A percentile compares a stretch with the other conserved stretches of the same genome.
Evolutionary conservation across 2,797 vertebrate genomes (phyloP).

Genomic region (Sebastes minor): DNA sequence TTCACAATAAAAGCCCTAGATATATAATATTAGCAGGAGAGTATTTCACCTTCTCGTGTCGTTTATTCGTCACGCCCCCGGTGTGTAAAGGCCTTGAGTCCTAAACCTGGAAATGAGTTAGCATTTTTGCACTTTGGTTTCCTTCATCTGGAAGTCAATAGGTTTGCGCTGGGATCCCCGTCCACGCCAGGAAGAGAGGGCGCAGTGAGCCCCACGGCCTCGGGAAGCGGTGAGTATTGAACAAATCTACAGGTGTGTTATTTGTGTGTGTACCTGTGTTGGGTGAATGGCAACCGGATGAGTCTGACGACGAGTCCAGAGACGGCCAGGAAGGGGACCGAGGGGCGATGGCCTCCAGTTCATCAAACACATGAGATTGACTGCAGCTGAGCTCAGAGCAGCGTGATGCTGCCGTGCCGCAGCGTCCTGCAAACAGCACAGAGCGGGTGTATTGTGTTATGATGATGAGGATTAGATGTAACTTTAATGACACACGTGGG

Average conservation of each 20-base stretch:
- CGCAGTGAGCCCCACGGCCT: no score
- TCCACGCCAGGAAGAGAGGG: no score
- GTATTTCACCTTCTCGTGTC: no score
- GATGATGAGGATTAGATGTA: slow-evolving; percentile 10
- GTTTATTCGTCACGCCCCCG: no score
- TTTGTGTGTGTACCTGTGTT: slow-evolving; percentile 61
- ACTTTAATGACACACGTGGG: not conserved
- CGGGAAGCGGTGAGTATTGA: no score
- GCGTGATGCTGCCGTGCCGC: slow-evolving; percentile 33
- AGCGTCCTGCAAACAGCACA: slow-evolving; percentile 61
- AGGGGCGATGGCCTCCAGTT: slow-evolving; percentile 75
- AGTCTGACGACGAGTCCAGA: slow-evolving; percentile 49
- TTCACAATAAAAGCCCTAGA: no score
- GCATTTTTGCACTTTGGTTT: not conserved
- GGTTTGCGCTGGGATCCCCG: no score
- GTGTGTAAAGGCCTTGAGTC: not conserved
- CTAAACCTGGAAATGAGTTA: not conserved
- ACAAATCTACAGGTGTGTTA: not conserved
- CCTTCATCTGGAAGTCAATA: no score
- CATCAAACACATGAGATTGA: slow-evolving; percentile 71
- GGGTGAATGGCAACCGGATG: slow-evolving; percentile 44
- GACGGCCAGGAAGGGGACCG: slow-evolving; percentile 65
- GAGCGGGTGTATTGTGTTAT: not conserved
- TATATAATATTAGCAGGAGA: fast-evolving
- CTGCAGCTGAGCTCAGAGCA: slow-evolving; percentile 67